Conservation (phyloP, 1,140 invertebrate genomes). For the Drosophila ogumai region DNA sequence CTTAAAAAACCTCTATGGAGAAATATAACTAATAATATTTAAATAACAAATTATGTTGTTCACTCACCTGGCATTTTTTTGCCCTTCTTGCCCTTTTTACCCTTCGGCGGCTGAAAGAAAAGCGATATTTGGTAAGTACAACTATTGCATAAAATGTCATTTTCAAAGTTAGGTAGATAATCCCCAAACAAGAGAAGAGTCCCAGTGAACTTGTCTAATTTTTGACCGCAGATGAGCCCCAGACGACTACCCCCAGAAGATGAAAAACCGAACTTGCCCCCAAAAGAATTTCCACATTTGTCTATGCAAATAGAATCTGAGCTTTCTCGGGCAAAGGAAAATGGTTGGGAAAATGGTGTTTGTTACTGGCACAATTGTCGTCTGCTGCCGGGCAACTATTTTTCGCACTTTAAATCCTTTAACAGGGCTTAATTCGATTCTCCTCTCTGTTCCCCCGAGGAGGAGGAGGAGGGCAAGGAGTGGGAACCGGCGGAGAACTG, state of each 20-base stretch:
- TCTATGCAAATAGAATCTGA: slow-evolving; percentile 38
- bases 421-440: slow-evolving; percentile 67
- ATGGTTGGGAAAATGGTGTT: neutral
- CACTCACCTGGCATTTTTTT: slow-evolving; percentile 78
- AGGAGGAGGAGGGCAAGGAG: neutral
- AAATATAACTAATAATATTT: neutral
- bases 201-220: slow-evolving; percentile 10
- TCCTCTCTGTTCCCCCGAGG: slow-evolving; percentile 1
- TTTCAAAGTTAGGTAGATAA: neutral
- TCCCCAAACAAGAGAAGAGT: neutral
- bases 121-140: neutral
- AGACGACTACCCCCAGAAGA: neutral
- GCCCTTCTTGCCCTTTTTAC: slow-evolving; percentile 80
- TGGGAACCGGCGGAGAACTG: slow-evolving; percentile 7
- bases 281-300: slow-evolving; percentile 43
- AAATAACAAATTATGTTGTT: slow-evolving; percentile 87
- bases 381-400: slow-evolving; percentile 43
- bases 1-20: too few relatives aligned
- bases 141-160: neutral
- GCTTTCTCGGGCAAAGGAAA: neutral
- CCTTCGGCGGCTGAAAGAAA: slow-evolving; percentile 67
- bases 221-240: slow-evolving; percentile 17
- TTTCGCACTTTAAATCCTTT: slow-evolving; percentile 66
- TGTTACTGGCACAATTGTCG: slow-evolving; percentile 36
- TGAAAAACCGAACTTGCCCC: slow-evolving; percentile 10